Evolutionary conservation across 2,888 invertebrate species (phyloP), one percentile per base, ranked within the genome.

Genomic region (Brachycybe producta): DNA sequence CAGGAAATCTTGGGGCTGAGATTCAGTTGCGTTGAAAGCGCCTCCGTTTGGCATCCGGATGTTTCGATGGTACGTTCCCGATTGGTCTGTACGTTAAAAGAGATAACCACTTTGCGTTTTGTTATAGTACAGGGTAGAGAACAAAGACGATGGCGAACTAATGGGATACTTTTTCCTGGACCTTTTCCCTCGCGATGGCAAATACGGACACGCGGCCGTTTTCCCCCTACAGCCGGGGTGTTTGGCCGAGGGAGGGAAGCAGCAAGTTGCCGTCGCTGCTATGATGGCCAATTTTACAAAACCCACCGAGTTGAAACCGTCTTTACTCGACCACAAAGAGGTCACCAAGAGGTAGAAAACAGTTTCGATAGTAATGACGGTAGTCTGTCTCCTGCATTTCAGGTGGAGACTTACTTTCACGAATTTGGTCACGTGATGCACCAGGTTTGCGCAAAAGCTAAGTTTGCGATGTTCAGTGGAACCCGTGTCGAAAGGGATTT

Each of bases 351-450:
- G 13, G 8, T 30, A 30, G 13, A 30, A 11, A 11, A 30, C 13
- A 30, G 8, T 13, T 30, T 8, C n/a, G n/a, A n/a, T n/a, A n/a
- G n/a, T n/a, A n/a, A n/a, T n/a, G n/a, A n/a, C n/a, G 21, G 28
- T 19, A 26, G 27, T 21, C 11, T 32, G 21, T 27, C 15, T 49
- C 28, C 11, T 32, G 47, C n/a, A 34, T 54, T 58, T 2, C 54
- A 68, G 66, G 70, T 72, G 26, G 68, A 68, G 56, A 71, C 71
- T 2, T 72, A 65, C 55, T 73, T 73, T 59, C 72, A 73, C 59
- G 72, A 73, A 60, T 73, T 73, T 65, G 72, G 72, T 46, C 72
- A 73, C 61, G 67, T 71, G 23, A 73, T 73, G 72, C 72, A 73
- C 57, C 64, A 67, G 52, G 66, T 72, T 30, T 73, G 72, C 61